These are phyloP conservation scores for Pinctada fucata DNA, from an alignment of 2,888 invertebrate species.

Conservation along the genomic window DNA sequence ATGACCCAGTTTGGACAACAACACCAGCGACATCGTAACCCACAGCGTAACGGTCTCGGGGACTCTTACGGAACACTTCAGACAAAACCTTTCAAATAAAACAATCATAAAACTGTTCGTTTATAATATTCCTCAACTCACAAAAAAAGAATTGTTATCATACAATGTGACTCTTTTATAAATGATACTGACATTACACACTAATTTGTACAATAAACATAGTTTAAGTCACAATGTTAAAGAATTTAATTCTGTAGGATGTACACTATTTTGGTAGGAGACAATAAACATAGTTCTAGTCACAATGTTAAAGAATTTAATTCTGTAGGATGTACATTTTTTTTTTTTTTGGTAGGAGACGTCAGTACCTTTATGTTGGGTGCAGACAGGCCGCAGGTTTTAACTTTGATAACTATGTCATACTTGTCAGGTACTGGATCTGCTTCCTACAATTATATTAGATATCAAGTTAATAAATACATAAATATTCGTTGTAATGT, in stretches of 20 bases:
- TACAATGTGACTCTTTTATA: too few relatives aligned
- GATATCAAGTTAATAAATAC: too few relatives aligned
- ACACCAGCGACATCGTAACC: conserved; percentile 77
- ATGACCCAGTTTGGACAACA: conserved; percentile 73
- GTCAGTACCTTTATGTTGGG: conserved; percentile 66
- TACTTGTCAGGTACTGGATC: conserved; percentile 67
- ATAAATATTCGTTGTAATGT: too few relatives aligned
- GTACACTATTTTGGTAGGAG: too few relatives aligned
- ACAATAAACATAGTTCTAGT: too few relatives aligned
- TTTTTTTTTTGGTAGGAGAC: background rate
- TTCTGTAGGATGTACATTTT: too few relatives aligned
- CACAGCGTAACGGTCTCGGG: conserved; percentile 46
- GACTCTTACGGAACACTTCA: conserved; percentile 56
- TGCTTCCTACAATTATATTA: conserved; percentile 50
- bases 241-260: too few relatives aligned
- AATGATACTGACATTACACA: too few relatives aligned
- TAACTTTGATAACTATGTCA: conserved; percentile 76
- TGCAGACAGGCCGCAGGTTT: conserved; percentile 75
- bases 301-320: too few relatives aligned
- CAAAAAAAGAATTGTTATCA: too few relatives aligned
- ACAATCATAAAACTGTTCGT: background rate
- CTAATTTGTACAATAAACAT: too few relatives aligned
- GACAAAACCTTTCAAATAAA: conserved; percentile 49
- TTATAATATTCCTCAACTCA: background rate
- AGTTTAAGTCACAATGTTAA: too few relatives aligned